phyloP scores from a whole-genome alignment of 2,113 vertebrate species.

The Myiozetetes cayanensis region DNA sequence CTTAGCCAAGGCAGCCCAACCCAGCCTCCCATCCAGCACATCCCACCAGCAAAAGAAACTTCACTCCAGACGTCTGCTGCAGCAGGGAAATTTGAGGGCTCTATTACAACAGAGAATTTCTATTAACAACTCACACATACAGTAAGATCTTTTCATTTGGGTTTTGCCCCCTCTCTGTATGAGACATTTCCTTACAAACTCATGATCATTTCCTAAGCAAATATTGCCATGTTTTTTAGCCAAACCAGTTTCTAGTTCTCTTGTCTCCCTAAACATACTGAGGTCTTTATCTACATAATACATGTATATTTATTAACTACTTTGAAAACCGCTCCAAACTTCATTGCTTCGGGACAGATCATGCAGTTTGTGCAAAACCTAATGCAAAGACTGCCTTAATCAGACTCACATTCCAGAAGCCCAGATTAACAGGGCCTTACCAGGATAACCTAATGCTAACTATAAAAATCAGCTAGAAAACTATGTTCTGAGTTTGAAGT shows the following conservation, averaged over 20 bases:
- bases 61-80: background rate
- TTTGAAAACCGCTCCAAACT: background rate
- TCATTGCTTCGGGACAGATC: background rate
- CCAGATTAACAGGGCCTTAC: background rate
- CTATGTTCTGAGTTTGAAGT: background rate
- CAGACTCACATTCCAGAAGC: background rate
- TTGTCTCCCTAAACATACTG: background rate
- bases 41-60: background rate
- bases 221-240: background rate
- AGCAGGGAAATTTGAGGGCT: background rate
- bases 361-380: background rate
- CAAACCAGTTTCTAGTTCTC: background rate
- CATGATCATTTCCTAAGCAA: background rate
- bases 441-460: background rate
- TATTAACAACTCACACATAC: background rate
- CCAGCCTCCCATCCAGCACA: background rate
- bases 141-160: background rate
- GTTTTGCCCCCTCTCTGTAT: background rate
- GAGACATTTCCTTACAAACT: background rate
- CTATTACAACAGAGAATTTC: background rate
- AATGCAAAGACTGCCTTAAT: background rate
- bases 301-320: background rate
- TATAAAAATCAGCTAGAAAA: background rate
- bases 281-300: background rate
- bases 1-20: background rate